Base-by-base conservation (phyloP, 1,140 invertebrate genomes). In the Lutraria rhynchaena region DNA sequence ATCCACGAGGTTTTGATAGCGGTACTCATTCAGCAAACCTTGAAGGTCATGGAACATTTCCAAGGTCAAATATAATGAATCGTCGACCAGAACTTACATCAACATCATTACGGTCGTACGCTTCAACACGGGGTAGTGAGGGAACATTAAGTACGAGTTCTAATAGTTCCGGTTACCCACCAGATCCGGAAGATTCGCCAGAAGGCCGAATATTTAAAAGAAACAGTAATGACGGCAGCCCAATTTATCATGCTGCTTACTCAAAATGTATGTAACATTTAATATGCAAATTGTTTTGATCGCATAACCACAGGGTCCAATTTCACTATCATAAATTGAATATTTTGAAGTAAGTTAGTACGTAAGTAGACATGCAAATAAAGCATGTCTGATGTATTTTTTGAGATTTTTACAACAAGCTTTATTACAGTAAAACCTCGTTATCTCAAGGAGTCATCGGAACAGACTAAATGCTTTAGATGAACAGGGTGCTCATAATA, bases 251-350 rank as follows among this genome's bases (percentile, higher is more conserved):
- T 15, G 82, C 85, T 31, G 80, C 88, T 44, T 88, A 87, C 73
- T 89, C 89, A 57, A 90, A 90, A 87, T 90, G 89, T 90, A 82
- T 87, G 87, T 82, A 33, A n/a, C n/a, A n/a, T n/a, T n/a, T n/a
- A n/a, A n/a, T n/a, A n/a, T n/a, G n/a, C n/a, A n/a, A n/a, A n/a
- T n/a, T n/a, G n/a, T n/a, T n/a, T n/a, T n/a, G n/a, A n/a, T n/a
- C n/a, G n/a, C n/a, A n/a, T n/a, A n/a, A n/a, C n/a, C n/a, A n/a
- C n/a, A n/a, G n/a, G n/a, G n/a, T n/a, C n/a, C n/a, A n/a, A n/a
- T n/a, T n/a, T n/a, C n/a, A n/a, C n/a, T n/a, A n/a, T n/a, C n/a
- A n/a, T n/a, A n/a, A n/a, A n/a, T n/a, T n/a, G n/a, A n/a, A n/a
- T n/a, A n/a, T n/a, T n/a, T n/a, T n/a, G n/a, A n/a, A n/a, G n/a